Evolutionary conservation across 1,140 invertebrate genomes (phyloP), one percentile per base, ranked within the genome.

Genomic region (Calliphora vicina): DNA sequence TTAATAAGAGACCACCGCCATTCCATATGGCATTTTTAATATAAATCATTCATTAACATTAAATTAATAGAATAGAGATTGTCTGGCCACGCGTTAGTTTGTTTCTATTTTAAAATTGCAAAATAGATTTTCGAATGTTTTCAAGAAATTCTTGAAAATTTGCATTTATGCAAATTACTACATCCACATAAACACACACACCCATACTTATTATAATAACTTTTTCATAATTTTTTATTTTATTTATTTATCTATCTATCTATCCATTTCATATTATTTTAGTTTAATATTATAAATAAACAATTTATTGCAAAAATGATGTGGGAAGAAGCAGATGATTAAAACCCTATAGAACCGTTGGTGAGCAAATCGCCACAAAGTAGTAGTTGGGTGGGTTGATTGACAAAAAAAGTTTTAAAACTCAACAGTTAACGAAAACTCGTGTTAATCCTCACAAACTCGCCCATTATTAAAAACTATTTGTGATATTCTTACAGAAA

Each of bases 141-240:
- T 76, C 27, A 76, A 76, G 73, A 76, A 29, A 76, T 76, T 76
- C 73, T 43, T 43, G 73, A 76, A 23, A 29, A 76, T 76, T 35
- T 76, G 27, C 73, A 67, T 76, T 76, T 76, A 76, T 76, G 6
- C 42, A n/a, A 35, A 76, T 35, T 74, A 74, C 72, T 27, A 73
- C 25, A 73, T 73, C 15, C 15, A 17, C 27, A 35, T 26, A 17
- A 20, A 23, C 13, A 15, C 8, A 27, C 29, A 74, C 12, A 35
- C 35, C 6, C 23, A 27, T 57, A 57, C 15, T 57, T 57, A 57
- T 57, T n/a, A 4, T 1, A 13, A 57, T n/a, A 17, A 13, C 6
- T 57, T 57, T 57, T n/a, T n/a, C 17, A 6, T 35, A 35, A 35
- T 2, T 35, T 57, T 57, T 57, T 57, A 57, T 57, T 57, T n/a